Evolutionary conservation across 2,797 vertebrate genomes (phyloP), one percentile per base, ranked within the genome.

Genomic region (Hafferia zeledoni): DNA sequence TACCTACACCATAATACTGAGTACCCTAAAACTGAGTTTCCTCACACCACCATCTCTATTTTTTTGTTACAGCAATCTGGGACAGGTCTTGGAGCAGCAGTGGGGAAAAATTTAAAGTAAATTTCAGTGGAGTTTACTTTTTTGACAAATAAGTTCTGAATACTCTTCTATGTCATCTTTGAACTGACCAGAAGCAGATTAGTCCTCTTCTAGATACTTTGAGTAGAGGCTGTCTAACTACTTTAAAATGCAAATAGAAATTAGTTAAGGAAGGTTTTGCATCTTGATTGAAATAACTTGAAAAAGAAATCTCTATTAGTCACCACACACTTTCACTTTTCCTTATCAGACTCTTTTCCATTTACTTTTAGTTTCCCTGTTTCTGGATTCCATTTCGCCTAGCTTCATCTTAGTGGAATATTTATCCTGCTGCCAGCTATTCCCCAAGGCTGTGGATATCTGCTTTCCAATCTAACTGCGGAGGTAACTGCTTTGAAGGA

Each of bases 401-500:
- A 5, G 56, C 33, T 78, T 83, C 90, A 57, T 64, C 86, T 61
- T 28, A 84, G 75, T 64, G 86, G 94, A 87, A 43, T 64, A 71
- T 85, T 90, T 90, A 77, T 87, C 75, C 89, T 71, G 49, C 78
- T 7, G 7, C 84, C 41, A 68, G 91, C 88, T 83, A 25, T 57
- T 94, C 83, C 93, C 90, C 2, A 9, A 35, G 89, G 83, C 6
- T 19, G 37, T 47, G 83, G 88, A 16, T 87, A 94, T 92, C 95
- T 85, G 30, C 78, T 87, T 93, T 90, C 90, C 68, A 69, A 77
- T 84, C 92, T 76, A 28, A 49, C 86, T 78, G 76, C 60, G 59
- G 94, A 76, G 65, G 86, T 39, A 86, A 81, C 90, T 63, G 68
- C 89, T 85, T 57, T 53, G 79, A 89, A 93, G 93, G 95, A 61